Conservation (phyloP, 92 coral and sea anemone species). For the Palythoa heliodiscus region DNA sequence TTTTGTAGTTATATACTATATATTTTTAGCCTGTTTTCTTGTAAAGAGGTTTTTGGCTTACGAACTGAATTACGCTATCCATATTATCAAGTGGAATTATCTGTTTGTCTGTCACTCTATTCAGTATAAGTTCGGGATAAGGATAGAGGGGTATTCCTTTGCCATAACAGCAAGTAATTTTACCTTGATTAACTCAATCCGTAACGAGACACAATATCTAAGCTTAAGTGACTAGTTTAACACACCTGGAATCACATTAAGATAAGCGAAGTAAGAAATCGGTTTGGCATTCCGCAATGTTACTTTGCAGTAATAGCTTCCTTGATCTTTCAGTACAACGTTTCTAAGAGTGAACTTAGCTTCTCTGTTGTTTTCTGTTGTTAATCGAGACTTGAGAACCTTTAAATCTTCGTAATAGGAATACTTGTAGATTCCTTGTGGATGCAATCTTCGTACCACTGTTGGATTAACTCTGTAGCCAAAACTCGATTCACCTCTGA, state of each 20-base stretch:
- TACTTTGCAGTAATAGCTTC: background rate
- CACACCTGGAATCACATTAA: background rate
- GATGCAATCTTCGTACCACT: background rate
- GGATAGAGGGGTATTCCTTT: no score
- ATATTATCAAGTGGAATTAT: no score
- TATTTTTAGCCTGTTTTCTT: no score
- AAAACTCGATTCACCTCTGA: background rate
- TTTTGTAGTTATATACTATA: no score
- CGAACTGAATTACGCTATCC: no score
- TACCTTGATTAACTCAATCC: no score
- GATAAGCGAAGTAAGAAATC: background rate
- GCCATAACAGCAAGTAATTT: no score
- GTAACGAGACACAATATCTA: no score
- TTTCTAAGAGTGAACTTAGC: constrained; percentile 6
- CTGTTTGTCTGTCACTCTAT: no score
- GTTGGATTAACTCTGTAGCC: background rate
- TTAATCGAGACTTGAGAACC: background rate
- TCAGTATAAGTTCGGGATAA: no score
- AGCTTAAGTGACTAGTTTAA: background rate
- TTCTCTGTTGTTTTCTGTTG: constrained; percentile 2
- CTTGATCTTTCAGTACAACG: background rate
- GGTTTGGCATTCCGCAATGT: background rate
- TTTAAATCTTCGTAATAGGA: constrained; percentile 1
- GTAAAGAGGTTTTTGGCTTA: no score
- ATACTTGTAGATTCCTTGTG: background rate